Percentiles rank a stretch among this genome's conserved stretches.
Evolutionary conservation across 2,113 vertebrate genomes (phyloP).

Genomic region (Sylvietta virens): DNA sequence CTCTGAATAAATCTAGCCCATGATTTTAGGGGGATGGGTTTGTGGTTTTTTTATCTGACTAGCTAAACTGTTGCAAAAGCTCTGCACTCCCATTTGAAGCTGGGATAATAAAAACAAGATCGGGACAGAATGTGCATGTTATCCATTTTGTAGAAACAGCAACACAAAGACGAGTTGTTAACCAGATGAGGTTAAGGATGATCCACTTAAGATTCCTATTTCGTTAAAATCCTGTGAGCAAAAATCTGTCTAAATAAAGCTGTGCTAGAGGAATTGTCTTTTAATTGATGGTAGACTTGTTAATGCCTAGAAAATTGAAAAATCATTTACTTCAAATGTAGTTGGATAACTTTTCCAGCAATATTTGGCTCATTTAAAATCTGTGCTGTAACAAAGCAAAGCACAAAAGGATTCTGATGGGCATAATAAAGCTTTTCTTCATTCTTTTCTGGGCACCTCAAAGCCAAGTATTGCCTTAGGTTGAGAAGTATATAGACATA

Average conservation of each 20-base stretch:
- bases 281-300: neutral
- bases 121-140: neutral
- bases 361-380: neutral
- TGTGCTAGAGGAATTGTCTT: neutral
- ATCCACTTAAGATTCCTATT: neutral
- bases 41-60: neutral
- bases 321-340: neutral
- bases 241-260: neutral
- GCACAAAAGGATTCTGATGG: neutral
- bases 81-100: neutral
- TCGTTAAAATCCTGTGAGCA: neutral
- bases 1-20: neutral
- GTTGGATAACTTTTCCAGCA: neutral
- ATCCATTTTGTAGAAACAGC: neutral
- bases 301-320: neutral
- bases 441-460: neutral
- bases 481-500: neutral
- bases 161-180: neutral
- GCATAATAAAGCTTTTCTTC: neutral
- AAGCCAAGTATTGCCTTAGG: neutral
- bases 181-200: neutral
- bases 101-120: neutral
- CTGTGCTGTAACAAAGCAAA: neutral
- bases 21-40: neutral
- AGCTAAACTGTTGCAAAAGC: neutral